phyloP scores from a whole-genome alignment of 1,140 invertebrate species.

The Ceratosolen fusciceps region DNA sequence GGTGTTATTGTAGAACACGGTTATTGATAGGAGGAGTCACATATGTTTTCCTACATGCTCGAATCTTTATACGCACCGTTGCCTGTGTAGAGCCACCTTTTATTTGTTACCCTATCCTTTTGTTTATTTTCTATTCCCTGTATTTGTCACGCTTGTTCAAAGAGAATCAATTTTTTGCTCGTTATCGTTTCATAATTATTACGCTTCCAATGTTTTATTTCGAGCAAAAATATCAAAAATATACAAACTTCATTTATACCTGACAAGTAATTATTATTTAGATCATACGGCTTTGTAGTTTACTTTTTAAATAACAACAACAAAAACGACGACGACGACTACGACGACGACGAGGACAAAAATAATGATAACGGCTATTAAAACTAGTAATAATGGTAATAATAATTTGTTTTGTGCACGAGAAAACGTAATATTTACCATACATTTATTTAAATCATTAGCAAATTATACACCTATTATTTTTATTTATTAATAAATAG shows the following conservation, averaged over 20 bases:
- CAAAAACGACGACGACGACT: too few species aligned
- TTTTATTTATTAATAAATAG: too few species aligned
- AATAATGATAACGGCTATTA: too few species aligned
- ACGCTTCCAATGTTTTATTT: neutral
- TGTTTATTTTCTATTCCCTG: neutral
- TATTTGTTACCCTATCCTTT: neutral
- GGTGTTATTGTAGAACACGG: neutral
- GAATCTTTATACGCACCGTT: neutral
- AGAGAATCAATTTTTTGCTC: neutral
- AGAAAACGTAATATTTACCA: too few species aligned
- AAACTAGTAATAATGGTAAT: too few species aligned
- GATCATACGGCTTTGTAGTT: too few species aligned
- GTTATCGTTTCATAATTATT: neutral
- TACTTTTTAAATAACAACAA: too few species aligned
- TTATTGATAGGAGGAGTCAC: neutral
- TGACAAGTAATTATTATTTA: neutral
- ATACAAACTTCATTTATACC: neutral
- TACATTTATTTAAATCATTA: too few species aligned
- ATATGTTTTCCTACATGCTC: neutral
- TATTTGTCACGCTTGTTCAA: neutral
- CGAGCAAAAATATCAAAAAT: neutral
- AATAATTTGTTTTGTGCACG: too few species aligned
- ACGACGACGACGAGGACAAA: too few species aligned
- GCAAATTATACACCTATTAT: too few species aligned
- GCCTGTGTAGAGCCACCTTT: neutral